A percentile compares a stretch with the other conserved stretches of the same genome.
phyloP scores from a whole-genome alignment of 2,113 vertebrate genomes.

The Promerops cafer region DNA sequence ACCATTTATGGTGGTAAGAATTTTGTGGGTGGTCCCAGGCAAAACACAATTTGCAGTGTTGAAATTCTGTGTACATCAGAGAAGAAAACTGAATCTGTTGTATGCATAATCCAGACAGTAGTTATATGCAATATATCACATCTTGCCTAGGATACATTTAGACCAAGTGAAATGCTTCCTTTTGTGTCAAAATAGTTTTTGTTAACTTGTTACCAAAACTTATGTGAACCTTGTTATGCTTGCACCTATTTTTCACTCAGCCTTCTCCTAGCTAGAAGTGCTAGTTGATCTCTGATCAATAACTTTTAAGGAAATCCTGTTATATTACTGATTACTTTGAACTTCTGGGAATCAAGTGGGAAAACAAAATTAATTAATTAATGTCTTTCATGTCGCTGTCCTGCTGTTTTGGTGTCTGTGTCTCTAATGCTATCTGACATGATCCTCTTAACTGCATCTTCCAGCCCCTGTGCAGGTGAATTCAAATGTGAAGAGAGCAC shows the following conservation, averaged over 20 bases:
- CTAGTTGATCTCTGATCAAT: neutral
- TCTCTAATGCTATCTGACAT: neutral
- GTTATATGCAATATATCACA: neutral
- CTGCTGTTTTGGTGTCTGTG: neutral
- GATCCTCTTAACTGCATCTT: neutral
- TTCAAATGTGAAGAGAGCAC: neutral
- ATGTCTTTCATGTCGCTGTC: neutral
- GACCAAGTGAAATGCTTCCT: neutral
- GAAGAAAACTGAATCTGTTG: neutral
- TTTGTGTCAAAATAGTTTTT: neutral
- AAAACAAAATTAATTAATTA: neutral
- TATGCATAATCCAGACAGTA: neutral
- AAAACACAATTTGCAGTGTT: neutral
- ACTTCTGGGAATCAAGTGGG: neutral
- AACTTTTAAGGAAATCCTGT: neutral
- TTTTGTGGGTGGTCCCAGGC: neutral
- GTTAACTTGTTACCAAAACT: neutral
- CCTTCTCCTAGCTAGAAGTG: neutral
- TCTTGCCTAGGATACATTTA: neutral
- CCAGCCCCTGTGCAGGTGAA: neutral
- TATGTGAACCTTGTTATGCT: neutral
- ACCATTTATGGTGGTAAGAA: neutral
- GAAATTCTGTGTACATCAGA: neutral
- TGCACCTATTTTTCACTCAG: neutral
- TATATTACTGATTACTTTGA: neutral